A percentile compares a stretch with the other conserved stretches of the same genome.
phyloP scores from a whole-genome alignment of 2,888 invertebrate genomes.

The Lepidocyrtoides sp. region DNA sequence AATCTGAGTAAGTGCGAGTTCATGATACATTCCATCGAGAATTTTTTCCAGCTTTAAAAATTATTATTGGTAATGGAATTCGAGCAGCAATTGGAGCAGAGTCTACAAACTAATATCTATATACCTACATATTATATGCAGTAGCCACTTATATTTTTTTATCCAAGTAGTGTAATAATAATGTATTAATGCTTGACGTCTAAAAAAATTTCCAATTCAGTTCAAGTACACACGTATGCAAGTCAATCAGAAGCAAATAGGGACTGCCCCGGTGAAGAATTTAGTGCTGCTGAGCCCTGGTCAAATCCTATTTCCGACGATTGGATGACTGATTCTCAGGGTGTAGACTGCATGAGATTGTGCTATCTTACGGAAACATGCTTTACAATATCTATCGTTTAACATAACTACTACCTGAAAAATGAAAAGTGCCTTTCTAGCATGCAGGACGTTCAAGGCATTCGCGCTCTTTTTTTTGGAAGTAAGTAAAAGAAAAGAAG shows the following conservation, averaged over 20 bases:
- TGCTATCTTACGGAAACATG: conserved; percentile 81
- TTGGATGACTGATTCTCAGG: conserved; percentile 65
- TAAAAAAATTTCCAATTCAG: conserved; percentile 67
- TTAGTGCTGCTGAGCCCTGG: conserved; percentile 81
- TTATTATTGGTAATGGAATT: not conserved
- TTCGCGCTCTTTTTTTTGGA: conserved; percentile 77
- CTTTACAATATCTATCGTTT: conserved; percentile 77
- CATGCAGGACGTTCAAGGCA: conserved; percentile 70
- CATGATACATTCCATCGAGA: not conserved
- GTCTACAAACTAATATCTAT: no score
- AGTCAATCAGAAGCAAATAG: conserved; percentile 75
- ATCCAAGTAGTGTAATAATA: not conserved
- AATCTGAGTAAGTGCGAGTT: not conserved
- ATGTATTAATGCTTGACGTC: conserved; percentile 8
- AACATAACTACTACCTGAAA: conserved; percentile 78
- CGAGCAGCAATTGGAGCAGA: no score
- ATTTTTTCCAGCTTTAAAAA: not conserved
- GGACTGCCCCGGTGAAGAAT: conserved; percentile 82
- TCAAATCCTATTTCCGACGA: conserved; percentile 80
- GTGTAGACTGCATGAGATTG: conserved; percentile 81
- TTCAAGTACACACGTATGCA: conserved; percentile 80
- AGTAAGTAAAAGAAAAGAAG: conserved; percentile 60
- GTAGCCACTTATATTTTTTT: not conserved
- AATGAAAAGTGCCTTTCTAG: conserved; percentile 81
- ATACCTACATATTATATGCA: not conserved